Conservation (phyloP, 2,797 vertebrate species). For the Semaprochilodus insignis region DNA sequence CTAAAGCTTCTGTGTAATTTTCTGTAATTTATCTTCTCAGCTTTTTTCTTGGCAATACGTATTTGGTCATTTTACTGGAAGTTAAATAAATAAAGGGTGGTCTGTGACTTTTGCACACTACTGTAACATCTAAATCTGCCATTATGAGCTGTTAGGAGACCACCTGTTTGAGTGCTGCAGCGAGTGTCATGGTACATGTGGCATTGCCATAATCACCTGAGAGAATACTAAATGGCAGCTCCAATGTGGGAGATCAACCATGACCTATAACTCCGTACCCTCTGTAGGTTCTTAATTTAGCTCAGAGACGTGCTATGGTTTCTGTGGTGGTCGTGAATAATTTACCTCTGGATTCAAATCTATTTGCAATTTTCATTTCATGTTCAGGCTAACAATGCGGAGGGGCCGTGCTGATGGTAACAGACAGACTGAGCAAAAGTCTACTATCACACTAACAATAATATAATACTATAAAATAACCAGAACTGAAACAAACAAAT, state of each 20-base stretch:
- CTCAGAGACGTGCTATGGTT: background rate
- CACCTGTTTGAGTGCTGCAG: too few relatives aligned
- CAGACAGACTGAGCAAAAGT: background rate
- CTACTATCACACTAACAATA: background rate
- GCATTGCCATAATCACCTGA: background rate
- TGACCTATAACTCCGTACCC: background rate
- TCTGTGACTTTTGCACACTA: too few relatives aligned
- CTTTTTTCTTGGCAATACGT: too few relatives aligned
- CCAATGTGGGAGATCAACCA: constrained; percentile 3
- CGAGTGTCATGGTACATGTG: background rate
- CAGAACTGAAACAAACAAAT: too few relatives aligned
- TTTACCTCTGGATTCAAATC: background rate
- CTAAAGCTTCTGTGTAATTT: too few relatives aligned
- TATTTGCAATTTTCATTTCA: background rate
- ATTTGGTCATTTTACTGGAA: too few relatives aligned
- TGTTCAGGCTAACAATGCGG: background rate
- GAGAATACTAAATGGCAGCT: background rate
- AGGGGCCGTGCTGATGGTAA: background rate
- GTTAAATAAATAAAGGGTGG: too few relatives aligned
- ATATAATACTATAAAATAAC: too few relatives aligned
- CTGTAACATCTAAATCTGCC: too few relatives aligned
- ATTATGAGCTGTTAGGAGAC: background rate
- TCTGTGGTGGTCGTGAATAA: background rate
- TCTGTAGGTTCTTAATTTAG: constrained; percentile 5
- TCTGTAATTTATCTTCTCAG: too few relatives aligned